Evolutionary conservation across 1,140 invertebrate species (phyloP).

Genomic region (Caerostris darwini): DNA sequence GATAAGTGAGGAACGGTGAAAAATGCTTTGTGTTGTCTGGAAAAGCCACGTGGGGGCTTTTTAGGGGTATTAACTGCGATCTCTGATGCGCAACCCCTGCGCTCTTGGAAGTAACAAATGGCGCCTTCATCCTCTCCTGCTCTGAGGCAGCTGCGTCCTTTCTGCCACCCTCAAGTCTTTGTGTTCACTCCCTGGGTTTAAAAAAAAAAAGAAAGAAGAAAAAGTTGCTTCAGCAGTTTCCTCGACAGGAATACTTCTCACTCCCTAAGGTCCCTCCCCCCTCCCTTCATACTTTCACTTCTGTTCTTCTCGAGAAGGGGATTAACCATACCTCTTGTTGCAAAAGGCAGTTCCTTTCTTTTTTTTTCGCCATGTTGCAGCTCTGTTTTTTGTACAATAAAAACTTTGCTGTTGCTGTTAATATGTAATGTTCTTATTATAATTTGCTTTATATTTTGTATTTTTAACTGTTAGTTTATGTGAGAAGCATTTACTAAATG

Average conservation of each 20-base stretch:
- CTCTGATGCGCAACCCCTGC: conserved; percentile 25
- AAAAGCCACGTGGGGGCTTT: conserved; percentile 39
- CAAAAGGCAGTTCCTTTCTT: neutral
- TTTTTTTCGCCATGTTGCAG: neutral
- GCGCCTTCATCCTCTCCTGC: neutral
- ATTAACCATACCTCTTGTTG: neutral
- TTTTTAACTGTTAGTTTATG: too few species aligned
- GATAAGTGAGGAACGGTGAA: conserved; percentile 11
- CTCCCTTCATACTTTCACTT: neutral
- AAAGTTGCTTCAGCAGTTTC: neutral
- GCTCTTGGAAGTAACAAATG: neutral
- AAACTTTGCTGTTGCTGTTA: neutral
- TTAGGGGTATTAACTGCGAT: conserved; percentile 51
- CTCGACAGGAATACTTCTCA: conserved; percentile 20
- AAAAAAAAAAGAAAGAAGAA: too few species aligned
- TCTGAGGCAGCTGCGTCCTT: conserved; percentile 22
- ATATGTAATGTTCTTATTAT: neutral
- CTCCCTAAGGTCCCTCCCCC: neutral
- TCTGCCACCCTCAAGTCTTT: neutral
- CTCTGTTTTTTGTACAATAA: neutral
- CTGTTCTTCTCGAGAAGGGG: neutral
- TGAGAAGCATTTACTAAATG: too few species aligned
- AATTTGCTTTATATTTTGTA: too few species aligned
- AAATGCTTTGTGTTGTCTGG: conserved; percentile 42
- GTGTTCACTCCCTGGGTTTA: too few species aligned